Evolutionary conservation across 2,113 vertebrate species (phyloP).

Genomic region (Dasyurus viverrinus): DNA sequence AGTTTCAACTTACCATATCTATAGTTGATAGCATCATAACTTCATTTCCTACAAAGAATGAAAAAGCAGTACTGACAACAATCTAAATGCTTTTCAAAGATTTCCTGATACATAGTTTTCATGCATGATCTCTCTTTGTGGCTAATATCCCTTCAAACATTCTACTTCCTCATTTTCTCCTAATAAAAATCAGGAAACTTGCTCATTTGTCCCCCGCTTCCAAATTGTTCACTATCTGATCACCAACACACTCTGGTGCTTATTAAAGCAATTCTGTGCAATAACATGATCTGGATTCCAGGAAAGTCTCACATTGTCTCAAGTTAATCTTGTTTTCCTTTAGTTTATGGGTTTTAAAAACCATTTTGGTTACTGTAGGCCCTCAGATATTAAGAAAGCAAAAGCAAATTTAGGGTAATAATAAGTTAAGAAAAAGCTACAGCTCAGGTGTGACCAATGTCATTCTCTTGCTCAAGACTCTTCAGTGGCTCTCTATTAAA

Average conservation of each 20-base stretch:
- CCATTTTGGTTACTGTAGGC: constrained; percentile 31
- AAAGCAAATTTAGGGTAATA: background rate
- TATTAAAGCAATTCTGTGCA: constrained; percentile 1
- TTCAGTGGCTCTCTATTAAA: background rate
- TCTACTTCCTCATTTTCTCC: constrained; percentile 6
- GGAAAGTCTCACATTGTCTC: constrained; percentile 41
- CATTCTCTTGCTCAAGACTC: background rate
- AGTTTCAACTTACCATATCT: background rate
- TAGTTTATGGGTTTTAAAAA: constrained; percentile 17
- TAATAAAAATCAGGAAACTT: constrained; percentile 18
- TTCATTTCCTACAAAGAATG: background rate
- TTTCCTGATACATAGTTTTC: background rate
- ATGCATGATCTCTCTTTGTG: constrained; percentile 8
- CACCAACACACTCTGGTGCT: background rate
- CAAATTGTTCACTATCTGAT: background rate
- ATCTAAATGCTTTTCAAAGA: constrained; percentile 8
- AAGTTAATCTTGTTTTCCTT: constrained; percentile 45
- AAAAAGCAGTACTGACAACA: background rate
- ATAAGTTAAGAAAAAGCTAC: background rate
- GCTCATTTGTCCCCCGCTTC: background rate
- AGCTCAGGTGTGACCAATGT: background rate
- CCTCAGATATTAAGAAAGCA: constrained; percentile 18
- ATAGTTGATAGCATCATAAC: background rate
- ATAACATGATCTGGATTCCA: constrained; percentile 34
- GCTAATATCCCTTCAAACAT: background rate